Percentiles rank a stretch among this genome's conserved stretches.
Evolutionary conservation across 2,888 invertebrate species (phyloP).

Genomic region (Drosophila paranaensis): DNA sequence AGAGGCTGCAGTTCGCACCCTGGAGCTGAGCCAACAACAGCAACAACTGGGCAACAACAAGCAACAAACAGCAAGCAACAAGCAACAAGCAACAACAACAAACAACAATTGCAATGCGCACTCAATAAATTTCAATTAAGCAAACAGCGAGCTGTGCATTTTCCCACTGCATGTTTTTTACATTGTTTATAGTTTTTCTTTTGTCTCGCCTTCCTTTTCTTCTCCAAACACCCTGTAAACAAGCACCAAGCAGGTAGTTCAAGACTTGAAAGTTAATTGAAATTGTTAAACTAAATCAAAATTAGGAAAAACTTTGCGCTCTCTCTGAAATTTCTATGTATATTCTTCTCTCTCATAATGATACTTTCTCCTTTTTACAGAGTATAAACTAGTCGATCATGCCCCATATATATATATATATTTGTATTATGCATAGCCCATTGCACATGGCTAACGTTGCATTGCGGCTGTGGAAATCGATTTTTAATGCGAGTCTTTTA

Average conservation of each 20-base stretch:
- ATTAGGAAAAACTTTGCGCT: neutral
- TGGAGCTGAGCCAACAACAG: conserved; percentile 14
- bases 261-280: neutral
- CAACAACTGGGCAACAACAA: conserved; percentile 10
- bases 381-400: conserved; percentile 8
- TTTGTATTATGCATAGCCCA: conserved; percentile 30
- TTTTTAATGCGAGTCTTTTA: conserved; percentile 13
- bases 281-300: neutral
- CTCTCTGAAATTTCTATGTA: neutral
- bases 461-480: conserved; percentile 29
- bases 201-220: conserved; percentile 31
- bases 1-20: conserved; percentile 29
- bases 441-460: conserved; percentile 42
- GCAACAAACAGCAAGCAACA: conserved; percentile 25
- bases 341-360: neutral
- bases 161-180: conserved; percentile 37
- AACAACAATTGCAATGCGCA: conserved; percentile 55
- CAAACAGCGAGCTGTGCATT: conserved; percentile 51
- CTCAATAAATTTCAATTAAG: conserved; percentile 76
- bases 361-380: neutral
- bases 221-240: conserved; percentile 16
- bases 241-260: neutral
- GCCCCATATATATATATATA: neutral
- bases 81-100: conserved; percentile 30
- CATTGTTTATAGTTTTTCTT: conserved; percentile 56